These are phyloP conservation scores for Sminthopsis crassicaudata DNA, from an alignment of 2,113 vertebrate genomes.

Conservation along the genomic window DNA sequence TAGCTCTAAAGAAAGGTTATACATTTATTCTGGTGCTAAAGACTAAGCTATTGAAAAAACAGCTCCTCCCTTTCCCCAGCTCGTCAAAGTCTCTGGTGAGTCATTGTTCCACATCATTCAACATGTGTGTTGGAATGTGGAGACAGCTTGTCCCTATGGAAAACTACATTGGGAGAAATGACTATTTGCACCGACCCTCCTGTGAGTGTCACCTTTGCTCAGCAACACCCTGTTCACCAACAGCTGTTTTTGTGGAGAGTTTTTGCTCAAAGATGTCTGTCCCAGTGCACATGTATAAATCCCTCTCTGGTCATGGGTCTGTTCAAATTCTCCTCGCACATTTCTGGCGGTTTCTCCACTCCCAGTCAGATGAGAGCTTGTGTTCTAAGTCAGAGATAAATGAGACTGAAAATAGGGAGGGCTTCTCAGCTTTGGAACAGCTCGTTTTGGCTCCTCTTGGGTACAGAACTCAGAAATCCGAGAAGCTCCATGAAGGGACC, in stretches of 20 bases:
- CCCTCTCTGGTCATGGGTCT: conserved; percentile 53
- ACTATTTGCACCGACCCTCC: conserved; percentile 66
- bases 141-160: conserved; percentile 41
- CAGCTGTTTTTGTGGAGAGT: conserved; percentile 75
- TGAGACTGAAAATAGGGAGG: neutral
- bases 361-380: neutral
- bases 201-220: conserved; percentile 76
- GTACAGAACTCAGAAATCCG: conserved; percentile 53
- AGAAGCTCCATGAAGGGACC: conserved; percentile 73
- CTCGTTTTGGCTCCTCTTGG: conserved; percentile 6
- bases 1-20: neutral
- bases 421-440: conserved; percentile 39
- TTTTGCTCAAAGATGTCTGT: conserved; percentile 75
- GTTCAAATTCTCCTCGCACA: conserved; percentile 52
- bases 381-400: neutral
- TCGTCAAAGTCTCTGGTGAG: neutral
- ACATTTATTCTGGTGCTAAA: neutral
- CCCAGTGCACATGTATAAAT: conserved; percentile 69
- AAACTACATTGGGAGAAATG: conserved; percentile 68
- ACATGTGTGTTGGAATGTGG: conserved; percentile 33
- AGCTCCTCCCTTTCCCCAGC: neutral
- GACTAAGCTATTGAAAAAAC: neutral
- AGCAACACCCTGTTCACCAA: conserved; percentile 81
- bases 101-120: neutral
- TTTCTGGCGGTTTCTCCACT: neutral